Evolutionary conservation across 30 jellyfish, hydroid and myxozoan species (phyloP), one percentile per base, ranked within the genome.

Genomic region (Mastigias papua): DNA sequence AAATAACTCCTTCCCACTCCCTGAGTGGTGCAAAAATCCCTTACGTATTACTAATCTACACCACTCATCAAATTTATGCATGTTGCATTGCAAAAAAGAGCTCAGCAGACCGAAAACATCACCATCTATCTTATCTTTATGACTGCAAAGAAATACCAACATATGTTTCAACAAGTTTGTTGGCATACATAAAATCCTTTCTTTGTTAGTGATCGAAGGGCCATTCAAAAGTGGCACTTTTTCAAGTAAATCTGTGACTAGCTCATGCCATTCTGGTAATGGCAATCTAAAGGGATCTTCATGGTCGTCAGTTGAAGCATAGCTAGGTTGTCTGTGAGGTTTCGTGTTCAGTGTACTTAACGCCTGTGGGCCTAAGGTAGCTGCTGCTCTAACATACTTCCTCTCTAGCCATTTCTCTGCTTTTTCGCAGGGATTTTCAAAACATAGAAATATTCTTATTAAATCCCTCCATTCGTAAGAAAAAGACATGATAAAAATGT

Each of bases 381-480:
- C 63, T 1, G 26, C 63, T 1, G 48, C 16, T 1, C 35, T 34
- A 33, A 20, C 83, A 34, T 13, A 2, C 34, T 4, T 11, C 21
- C 35, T 72, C 67, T 27, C 31, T 0, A 72, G n/a, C 62, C 83
- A 72, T 29, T 37, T 72, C 25, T 34, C 42, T 21, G 83, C 83
- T 35, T 34, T 42, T 35, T 7, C 48, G 35, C 20, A 28, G 16
- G 83, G 42, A 34, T 72, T 61, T 33, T 26, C 68, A 19, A 6
- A 34, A 19, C 17, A 49, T 8, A 72, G 35, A 25, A 48, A 33
- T 33, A 72, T 72, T 22, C 66, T 33, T 11, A 72, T 72, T 21
- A 72, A 48, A 0, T 72, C 83, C 26, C 35, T 48, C 83, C 83
- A 72, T 72, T 72, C 83, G n/a, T 31, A 7, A 33, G 83, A 72